Evolutionary conservation across 2,888 invertebrate genomes (phyloP).

Genomic region (Bellardia pandia): DNA sequence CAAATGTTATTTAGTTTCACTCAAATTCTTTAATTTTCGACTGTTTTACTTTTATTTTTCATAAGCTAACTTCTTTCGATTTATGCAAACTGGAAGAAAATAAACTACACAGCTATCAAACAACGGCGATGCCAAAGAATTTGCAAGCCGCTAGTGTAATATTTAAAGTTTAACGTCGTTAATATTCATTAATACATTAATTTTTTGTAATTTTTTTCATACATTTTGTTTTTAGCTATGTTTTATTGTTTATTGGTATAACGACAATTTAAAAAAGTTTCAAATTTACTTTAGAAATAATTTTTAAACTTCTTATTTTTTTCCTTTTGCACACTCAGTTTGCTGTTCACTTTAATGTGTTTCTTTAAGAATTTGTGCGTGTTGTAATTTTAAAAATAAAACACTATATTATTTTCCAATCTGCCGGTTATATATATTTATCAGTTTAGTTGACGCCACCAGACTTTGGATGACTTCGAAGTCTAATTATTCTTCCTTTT

Average conservation of each 20-base stretch:
- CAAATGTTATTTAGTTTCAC: background rate
- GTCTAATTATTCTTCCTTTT: background rate
- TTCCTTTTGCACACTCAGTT: background rate
- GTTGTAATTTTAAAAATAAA: background rate
- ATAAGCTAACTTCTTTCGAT: constrained; percentile 1
- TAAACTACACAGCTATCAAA: constrained; percentile 17
- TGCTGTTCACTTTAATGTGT: background rate
- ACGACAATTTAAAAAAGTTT: no score
- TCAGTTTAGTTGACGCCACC: constrained; percentile 2
- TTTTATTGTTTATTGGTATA: no score
- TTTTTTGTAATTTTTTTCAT: no score
- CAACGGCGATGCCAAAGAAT: constrained; percentile 9
- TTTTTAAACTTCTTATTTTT: background rate
- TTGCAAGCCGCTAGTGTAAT: constrained; percentile 13
- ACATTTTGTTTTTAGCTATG: no score
- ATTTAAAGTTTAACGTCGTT: background rate
- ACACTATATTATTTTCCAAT: background rate
- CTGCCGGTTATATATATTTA: constrained; percentile 15
- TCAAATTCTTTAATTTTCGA: background rate
- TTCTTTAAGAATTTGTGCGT: background rate
- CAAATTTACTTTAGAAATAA: no score
- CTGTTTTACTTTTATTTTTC: constrained; percentile 6
- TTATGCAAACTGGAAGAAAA: constrained; percentile 31
- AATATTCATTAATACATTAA: background rate
- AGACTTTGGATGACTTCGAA: constrained; percentile 13